Percentiles rank a stretch among this genome's conserved stretches.
Conservation (phyloP, 1,140 invertebrate species). For the Parapsyche elsis region DNA sequence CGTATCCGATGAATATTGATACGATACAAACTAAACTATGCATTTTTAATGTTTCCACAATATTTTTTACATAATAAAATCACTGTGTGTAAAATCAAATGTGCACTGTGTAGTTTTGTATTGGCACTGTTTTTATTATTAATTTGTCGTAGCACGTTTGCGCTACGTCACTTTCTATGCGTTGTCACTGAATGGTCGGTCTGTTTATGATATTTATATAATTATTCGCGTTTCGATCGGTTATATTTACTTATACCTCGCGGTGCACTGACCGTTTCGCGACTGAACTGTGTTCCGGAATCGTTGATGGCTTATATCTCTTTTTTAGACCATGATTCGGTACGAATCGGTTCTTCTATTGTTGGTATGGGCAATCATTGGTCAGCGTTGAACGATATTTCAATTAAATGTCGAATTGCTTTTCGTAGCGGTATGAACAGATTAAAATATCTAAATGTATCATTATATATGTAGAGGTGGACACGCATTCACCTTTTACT, state of each 20-base stretch:
- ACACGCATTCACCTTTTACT: too few relatives aligned
- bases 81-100: not conserved
- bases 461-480: too few relatives aligned
- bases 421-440: not conserved
- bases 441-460: too few relatives aligned
- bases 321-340: slow-evolving; percentile 34
- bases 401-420: not conserved
- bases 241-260: not conserved
- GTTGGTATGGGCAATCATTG: not conserved
- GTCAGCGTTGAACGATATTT: not conserved
- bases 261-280: slow-evolving; percentile 50
- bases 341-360: not conserved
- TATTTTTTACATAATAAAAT: slow-evolving; percentile 6
- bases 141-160: not conserved
- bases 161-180: not conserved
- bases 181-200: too few relatives aligned
- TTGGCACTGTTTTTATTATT: not conserved
- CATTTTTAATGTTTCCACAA: slow-evolving; percentile 16
- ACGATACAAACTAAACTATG: not conserved
- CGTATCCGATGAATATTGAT: not conserved
- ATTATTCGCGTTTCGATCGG: slow-evolving; percentile 6
- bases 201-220: not conserved
- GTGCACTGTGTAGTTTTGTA: not conserved
- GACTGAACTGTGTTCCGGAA: slow-evolving; percentile 51
- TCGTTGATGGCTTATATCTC: slow-evolving; percentile 52